Base-by-base conservation (phyloP, 2,797 vertebrate genomes). In the Agapornis canus region DNA sequence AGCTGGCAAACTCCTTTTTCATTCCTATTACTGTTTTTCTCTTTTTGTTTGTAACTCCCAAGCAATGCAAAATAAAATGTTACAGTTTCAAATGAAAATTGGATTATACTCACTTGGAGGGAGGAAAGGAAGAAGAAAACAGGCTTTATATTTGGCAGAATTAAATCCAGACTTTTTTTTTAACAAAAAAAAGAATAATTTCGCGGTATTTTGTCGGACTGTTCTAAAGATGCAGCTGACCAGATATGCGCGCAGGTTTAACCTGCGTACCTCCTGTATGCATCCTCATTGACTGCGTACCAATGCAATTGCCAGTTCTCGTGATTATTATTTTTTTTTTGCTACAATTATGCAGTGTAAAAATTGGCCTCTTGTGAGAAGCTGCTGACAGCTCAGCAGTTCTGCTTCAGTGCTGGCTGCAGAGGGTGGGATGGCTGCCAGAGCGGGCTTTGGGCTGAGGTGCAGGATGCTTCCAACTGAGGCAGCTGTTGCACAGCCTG, bases 311-410 rank as follows among this genome's bases (percentile, higher is more conserved):
- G 93, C 90, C 94, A 96, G 65, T 57, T 93, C 68, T 69, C 71
- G 51, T 57, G 59, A n/a, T 7, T 12, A 57, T 61, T 54, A 21
- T 54, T 21, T 83, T 75, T 90, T 84, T 71, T 56, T 61, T 78
- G 43, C 90, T 84, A 85, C 90, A 96, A 95, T 95, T 97, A 95
- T 95, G 96, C 89, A 39, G 94, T 3, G 92, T 94, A 96, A 97
- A 97, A 96, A 95, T 94, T 95, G 94, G 94, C 92, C 93, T 92
- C 90, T 87, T 93, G 94, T 96, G 95, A 92, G 93, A 94, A 94
- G 86, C 20, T 96, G 93, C 90, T 96, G 94, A 97, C 95, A 95
- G 94, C 93, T 95, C 95, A 95, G 94, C 96, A 95, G 90, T 96
- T 95, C 95, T 94, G 89, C 86, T 95, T 82, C 90, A 91, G 78